Conservation (phyloP, 2,113 vertebrate species). For the Nothoprocta pentlandii region DNA sequence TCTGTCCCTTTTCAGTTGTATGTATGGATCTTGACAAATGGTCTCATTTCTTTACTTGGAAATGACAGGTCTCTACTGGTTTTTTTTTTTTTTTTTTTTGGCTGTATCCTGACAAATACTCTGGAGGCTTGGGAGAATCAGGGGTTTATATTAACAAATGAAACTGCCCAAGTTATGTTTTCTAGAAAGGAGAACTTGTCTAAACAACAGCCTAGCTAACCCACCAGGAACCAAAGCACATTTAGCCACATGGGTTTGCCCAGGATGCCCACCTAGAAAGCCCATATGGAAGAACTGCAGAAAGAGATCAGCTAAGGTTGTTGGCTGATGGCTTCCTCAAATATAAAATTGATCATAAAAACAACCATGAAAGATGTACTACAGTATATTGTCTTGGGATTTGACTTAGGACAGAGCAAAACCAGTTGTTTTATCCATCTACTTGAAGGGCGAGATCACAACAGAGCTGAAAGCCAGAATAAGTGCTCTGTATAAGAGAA, state of each 20-base stretch:
- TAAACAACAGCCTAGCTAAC: not conserved
- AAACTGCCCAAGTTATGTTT: not conserved
- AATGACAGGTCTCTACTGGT: not conserved
- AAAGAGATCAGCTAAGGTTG: not conserved
- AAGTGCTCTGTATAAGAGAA: not conserved
- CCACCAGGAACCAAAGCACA: not conserved
- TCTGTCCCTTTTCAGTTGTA: not conserved
- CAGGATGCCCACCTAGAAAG: not conserved
- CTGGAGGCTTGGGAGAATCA: not conserved
- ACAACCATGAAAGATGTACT: not conserved
- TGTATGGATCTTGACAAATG: not conserved
- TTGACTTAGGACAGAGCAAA: not conserved
- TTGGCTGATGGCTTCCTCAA: not conserved
- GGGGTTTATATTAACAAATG: not conserved
- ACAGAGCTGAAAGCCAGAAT: not conserved
- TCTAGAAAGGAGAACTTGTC: not conserved
- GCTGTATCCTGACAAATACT: not conserved
- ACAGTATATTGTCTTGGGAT: not conserved
- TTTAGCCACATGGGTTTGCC: not conserved
- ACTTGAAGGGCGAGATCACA: not conserved
- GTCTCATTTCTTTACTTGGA: not conserved
- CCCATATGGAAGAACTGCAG: not conserved
- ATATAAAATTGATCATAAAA: not conserved
- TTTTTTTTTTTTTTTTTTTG: not conserved
- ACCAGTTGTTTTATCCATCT: not conserved